Evolutionary conservation across 2,888 invertebrate species (phyloP).

Genomic region (Ornithoptera priamus): DNA sequence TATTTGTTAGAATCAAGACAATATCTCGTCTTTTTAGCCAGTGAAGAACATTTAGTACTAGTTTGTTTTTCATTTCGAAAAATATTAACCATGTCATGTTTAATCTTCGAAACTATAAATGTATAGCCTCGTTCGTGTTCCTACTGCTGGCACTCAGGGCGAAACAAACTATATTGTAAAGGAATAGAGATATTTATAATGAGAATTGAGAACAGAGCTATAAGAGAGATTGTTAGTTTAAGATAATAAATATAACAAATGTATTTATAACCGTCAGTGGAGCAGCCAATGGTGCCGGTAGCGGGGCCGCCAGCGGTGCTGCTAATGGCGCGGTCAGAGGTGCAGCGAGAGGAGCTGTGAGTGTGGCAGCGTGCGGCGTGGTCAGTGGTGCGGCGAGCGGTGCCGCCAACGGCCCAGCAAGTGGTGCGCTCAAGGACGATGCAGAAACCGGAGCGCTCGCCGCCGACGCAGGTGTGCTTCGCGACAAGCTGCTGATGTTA

Average conservation of each 20-base stretch:
- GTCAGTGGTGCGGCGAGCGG: constrained; percentile 51
- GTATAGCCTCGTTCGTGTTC: no score
- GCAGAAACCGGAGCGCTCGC: constrained; percentile 48
- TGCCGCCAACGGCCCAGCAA: constrained; percentile 52
- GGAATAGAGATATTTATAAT: neutral
- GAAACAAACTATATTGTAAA: neutral
- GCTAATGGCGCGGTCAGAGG: constrained; percentile 35
- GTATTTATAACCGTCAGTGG: constrained; percentile 58
- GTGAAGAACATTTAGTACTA: no score
- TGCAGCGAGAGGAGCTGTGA: constrained; percentile 52
- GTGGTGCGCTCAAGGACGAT: constrained; percentile 43
- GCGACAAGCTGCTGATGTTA: constrained; percentile 91
- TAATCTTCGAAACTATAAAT: no score
- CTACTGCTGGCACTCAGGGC: no score
- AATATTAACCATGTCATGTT: no score
- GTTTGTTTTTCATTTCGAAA: no score
- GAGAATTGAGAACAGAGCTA: neutral
- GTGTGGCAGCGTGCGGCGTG: constrained; percentile 51
- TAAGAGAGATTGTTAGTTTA: neutral
- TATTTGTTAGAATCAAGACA: no score
- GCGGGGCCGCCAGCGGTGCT: constrained; percentile 43
- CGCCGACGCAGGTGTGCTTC: constrained; percentile 81
- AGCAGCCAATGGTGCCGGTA: constrained; percentile 47
- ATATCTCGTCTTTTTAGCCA: no score
- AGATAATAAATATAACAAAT: neutral